Evolutionary conservation across 2,113 vertebrate genomes (phyloP).

Genomic region (Pandion haliaetus): DNA sequence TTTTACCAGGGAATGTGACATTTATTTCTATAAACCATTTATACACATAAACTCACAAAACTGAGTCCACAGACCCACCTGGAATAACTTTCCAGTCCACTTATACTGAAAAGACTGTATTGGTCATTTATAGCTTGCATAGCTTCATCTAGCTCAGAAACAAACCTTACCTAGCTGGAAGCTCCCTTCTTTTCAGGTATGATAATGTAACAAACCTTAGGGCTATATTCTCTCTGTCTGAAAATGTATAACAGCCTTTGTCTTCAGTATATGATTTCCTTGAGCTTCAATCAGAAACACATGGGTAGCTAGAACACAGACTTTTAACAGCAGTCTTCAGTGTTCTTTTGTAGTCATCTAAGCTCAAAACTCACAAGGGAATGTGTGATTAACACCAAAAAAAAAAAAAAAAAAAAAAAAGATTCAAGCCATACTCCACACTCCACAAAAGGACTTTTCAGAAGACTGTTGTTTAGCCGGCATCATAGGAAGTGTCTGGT

Average conservation of each 20-base stretch:
- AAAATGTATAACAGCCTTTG: not conserved
- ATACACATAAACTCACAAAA: constrained; percentile 8
- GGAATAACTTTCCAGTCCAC: not conserved
- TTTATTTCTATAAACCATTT: constrained; percentile 30
- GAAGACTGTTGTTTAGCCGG: not conserved
- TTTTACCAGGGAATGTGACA: constrained; percentile 28
- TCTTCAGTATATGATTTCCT: not conserved
- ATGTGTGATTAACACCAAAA: not conserved
- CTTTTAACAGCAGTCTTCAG: not conserved
- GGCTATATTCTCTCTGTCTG: not conserved
- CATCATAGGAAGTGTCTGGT: not conserved
- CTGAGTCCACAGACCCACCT: not conserved
- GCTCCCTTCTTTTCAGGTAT: not conserved
- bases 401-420: not conserved
- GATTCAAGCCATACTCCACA: not conserved
- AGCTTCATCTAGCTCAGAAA: not conserved
- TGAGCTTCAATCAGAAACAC: not conserved
- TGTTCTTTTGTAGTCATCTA: not conserved
- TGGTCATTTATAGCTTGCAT: not conserved
- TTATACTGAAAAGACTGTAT: not conserved
- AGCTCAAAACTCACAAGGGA: not conserved
- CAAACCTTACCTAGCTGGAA: not conserved
- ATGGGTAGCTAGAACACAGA: not conserved
- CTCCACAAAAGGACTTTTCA: not conserved
- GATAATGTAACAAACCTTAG: not conserved